phyloP scores from a whole-genome alignment of 1,140 invertebrate species.

The Aphis gossypii region DNA sequence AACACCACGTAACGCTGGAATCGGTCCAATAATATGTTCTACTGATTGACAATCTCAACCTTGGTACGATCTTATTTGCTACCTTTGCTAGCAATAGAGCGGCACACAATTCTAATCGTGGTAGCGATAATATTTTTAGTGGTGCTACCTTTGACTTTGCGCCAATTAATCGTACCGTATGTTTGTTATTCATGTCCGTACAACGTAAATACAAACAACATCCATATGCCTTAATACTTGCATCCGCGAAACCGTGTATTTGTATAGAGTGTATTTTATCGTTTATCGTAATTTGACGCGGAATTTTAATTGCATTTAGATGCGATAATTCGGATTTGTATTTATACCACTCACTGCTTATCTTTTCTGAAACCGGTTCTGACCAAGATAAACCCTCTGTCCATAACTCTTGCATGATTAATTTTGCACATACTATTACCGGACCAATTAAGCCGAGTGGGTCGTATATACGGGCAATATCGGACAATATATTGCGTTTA shows the following conservation, averaged over 20 bases:
- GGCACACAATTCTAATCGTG: neutral
- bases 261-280: neutral
- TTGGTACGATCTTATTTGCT: neutral
- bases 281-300: neutral
- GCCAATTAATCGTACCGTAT: neutral
- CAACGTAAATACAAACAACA: slow-evolving; percentile 19
- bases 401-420: neutral
- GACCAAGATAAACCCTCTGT: neutral
- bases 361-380: neutral
- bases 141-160: neutral
- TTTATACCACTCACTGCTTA: neutral
- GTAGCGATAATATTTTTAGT: neutral
- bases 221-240: neutral
- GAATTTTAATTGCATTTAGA: neutral
- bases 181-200: neutral
- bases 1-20: neutral
- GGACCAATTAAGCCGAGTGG: neutral
- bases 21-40: neutral
- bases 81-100: neutral
- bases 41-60: neutral
- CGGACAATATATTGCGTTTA: neutral
- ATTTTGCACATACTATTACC: neutral
- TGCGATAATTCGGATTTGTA: neutral
- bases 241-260: neutral
- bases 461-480: neutral